Evolutionary conservation across 64 coral and sea anemone genomes (phyloP).

Genomic region (Pocillopora damicornis): DNA sequence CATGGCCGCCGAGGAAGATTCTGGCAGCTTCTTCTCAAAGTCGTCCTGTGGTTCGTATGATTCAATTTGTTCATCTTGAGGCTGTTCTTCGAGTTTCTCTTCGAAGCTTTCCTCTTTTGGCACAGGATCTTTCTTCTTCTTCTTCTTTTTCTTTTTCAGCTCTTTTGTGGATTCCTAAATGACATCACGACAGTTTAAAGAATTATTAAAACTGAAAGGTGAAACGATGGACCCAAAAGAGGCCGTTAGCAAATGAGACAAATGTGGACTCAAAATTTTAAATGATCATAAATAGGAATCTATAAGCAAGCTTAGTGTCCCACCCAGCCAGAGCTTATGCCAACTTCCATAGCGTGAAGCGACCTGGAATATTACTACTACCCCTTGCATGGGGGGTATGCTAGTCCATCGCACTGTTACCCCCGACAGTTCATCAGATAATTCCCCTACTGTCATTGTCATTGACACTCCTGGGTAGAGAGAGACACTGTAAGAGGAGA

Average conservation of each 20-base stretch:
- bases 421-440: no score
- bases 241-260: neutral
- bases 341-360: no score
- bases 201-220: neutral
- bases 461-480: no score
- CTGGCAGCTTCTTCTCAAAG: neutral
- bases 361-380: neutral
- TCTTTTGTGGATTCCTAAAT: constrained; percentile 24
- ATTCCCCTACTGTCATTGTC: no score
- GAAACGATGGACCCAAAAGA: neutral
- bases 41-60: neutral
- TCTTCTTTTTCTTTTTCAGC: constrained; percentile 62
- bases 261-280: no score
- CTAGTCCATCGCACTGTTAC: no score
- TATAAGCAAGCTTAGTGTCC: no score
- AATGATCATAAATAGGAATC: no score
- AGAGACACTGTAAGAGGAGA: no score
- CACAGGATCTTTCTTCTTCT: neutral
- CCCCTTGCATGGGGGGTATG: neutral
- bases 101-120: constrained; percentile 6
- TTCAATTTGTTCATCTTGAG: neutral
- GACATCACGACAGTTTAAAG: neutral
- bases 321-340: no score
- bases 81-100: constrained; percentile 8
- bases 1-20: neutral